A percentile compares a stretch with the other conserved stretches of the same genome.
Evolutionary conservation across 2,797 vertebrate genomes (phyloP).

Genomic region (Pagetopsis macropterus): DNA sequence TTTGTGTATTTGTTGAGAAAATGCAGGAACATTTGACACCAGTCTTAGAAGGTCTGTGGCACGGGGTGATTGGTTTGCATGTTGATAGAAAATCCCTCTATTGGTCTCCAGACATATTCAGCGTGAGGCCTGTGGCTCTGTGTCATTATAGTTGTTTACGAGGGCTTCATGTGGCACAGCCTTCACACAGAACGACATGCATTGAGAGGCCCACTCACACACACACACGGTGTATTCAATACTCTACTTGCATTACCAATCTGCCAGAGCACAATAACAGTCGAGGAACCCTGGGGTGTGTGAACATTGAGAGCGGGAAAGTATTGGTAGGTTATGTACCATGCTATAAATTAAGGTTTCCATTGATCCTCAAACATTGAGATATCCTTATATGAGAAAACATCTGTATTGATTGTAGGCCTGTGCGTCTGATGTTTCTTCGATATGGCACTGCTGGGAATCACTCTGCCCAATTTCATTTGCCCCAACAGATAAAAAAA

Average conservation of each 20-base stretch:
- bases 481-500: too few species aligned
- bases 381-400: slow-evolving; percentile 58
- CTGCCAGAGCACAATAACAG: slow-evolving; percentile 41
- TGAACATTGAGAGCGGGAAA: slow-evolving; percentile 25
- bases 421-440: slow-evolving; percentile 51
- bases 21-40: slow-evolving; percentile 58
- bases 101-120: slow-evolving; percentile 44
- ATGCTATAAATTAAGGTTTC: slow-evolving; percentile 51
- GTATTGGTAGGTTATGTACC: slow-evolving; percentile 24
- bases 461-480: slow-evolving; percentile 34
- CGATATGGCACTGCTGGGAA: slow-evolving; percentile 57
- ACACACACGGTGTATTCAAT: not conserved
- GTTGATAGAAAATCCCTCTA: slow-evolving; percentile 47
- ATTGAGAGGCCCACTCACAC: slow-evolving; percentile 20
- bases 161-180: slow-evolving; percentile 44
- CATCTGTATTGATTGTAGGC: slow-evolving; percentile 58
- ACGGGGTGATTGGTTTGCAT: slow-evolving; percentile 50
- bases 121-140: slow-evolving; percentile 29
- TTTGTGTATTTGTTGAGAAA: slow-evolving; percentile 70
- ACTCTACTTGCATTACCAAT: slow-evolving; percentile 43
- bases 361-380: slow-evolving; percentile 61
- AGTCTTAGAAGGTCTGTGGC: slow-evolving; percentile 60
- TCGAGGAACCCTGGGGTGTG: slow-evolving; percentile 34
- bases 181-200: slow-evolving; percentile 35
- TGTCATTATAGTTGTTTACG: slow-evolving; percentile 56